A percentile compares a stretch with the other conserved stretches of the same genome.
phyloP scores from a whole-genome alignment of 2,888 invertebrate species.

The Tholera decimalis region DNA sequence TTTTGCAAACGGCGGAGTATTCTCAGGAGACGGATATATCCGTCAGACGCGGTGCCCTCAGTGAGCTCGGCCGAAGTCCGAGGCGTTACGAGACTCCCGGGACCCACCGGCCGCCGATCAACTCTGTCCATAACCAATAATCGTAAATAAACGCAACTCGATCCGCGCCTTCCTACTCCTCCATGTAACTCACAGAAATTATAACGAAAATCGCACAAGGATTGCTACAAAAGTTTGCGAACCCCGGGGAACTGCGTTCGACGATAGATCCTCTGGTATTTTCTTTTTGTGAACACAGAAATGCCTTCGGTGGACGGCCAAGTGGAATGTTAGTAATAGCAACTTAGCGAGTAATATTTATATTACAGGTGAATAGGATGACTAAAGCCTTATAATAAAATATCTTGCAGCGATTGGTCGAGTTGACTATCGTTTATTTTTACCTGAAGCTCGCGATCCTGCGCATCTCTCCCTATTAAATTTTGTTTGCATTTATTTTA shows the following conservation, averaged over 20 bases:
- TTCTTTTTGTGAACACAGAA: constrained; percentile 45
- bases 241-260: constrained; percentile 47
- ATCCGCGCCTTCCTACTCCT: constrained; percentile 68
- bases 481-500: constrained; percentile 92
- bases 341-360: constrained; percentile 68
- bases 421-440: constrained; percentile 89
- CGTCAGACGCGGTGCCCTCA: constrained; percentile 84
- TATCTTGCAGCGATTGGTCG: constrained; percentile 86
- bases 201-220: constrained; percentile 60
- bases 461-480: constrained; percentile 92
- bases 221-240: constrained; percentile 52
- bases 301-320: constrained; percentile 28
- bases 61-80: constrained; percentile 81
- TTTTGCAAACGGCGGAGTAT: constrained; percentile 81
- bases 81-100: constrained; percentile 89
- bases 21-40: constrained; percentile 89
- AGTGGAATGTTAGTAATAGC: constrained; percentile 57
- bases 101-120: constrained; percentile 83
- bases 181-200: constrained; percentile 68
- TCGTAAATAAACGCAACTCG: constrained; percentile 87
- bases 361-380: constrained; percentile 68
- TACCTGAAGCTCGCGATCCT: constrained; percentile 89
- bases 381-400: constrained; percentile 77
- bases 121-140: constrained; percentile 91
- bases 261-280: constrained; percentile 41